A percentile compares a stretch with the other conserved stretches of the same genome.
These are phyloP conservation scores for Steinernema scapterisci DNA, from an alignment of 2,888 invertebrate genomes.

Conservation along the genomic window DNA sequence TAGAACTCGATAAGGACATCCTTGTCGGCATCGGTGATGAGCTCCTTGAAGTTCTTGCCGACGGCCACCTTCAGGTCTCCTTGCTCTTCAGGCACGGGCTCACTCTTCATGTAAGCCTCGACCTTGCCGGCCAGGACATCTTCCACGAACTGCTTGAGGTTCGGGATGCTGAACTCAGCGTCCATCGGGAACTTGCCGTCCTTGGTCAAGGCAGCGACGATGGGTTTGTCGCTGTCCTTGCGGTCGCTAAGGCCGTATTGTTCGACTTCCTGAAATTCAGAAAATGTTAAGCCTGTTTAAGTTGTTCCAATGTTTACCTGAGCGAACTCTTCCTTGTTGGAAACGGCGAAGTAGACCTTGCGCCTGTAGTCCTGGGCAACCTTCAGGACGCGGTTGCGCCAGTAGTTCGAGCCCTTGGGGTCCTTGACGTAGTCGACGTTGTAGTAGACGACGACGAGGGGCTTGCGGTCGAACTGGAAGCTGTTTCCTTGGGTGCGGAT, in stretches of 20 bases:
- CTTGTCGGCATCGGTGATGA: conserved; percentile 83
- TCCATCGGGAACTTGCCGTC: conserved; percentile 88
- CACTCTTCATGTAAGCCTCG: conserved; percentile 92
- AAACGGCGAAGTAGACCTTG: conserved; percentile 82
- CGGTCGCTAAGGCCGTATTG: conserved; percentile 89
- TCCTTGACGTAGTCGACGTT: conserved; percentile 94
- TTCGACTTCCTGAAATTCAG: conserved; percentile 76
- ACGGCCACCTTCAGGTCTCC: conserved; percentile 81
- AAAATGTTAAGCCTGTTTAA: not conserved
- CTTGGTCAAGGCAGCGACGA: conserved; percentile 81
- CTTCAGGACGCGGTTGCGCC: conserved; percentile 79
- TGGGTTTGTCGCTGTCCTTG: conserved; percentile 82
- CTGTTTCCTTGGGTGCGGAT: conserved; percentile 84
- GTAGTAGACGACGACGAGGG: conserved; percentile 88
- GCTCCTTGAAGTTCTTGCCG: conserved; percentile 92
- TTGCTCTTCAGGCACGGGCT: conserved; percentile 84
- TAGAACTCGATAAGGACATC: conserved; percentile 97
- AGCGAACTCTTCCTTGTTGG: conserved; percentile 89
- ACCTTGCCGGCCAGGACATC: conserved; percentile 81
- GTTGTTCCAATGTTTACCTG: conserved; percentile 69
- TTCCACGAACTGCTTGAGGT: conserved; percentile 82
- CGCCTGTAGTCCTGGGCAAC: conserved; percentile 66
- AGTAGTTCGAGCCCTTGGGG: conserved; percentile 96
- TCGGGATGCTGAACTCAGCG: conserved; percentile 87
- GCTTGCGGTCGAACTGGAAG: conserved; percentile 80